Conservation (phyloP, 2,888 invertebrate species). For the Acanthosoma haemorrhoidale region DNA sequence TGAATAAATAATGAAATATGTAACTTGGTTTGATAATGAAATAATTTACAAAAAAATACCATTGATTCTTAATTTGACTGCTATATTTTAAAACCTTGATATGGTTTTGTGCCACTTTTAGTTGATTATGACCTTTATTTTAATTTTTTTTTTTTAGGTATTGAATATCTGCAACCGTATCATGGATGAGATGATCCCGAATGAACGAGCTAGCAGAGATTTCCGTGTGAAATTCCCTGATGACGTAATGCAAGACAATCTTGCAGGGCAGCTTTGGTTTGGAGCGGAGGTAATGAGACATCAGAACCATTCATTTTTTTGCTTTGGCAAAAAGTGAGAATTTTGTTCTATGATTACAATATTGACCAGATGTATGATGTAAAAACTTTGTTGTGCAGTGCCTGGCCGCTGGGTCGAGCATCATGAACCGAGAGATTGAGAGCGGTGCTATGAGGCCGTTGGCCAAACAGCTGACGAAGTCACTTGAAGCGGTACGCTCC, state of each 20-base stretch:
- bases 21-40: too few relatives aligned
- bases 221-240: constrained; percentile 98
- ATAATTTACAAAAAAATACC: not conserved
- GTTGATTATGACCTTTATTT: not conserved
- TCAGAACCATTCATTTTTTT: not conserved
- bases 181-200: constrained; percentile 84
- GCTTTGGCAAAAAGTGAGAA: not conserved
- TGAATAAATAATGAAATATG: too few relatives aligned
- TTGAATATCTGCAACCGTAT: constrained; percentile 88
- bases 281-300: constrained; percentile 76
- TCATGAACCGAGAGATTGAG: constrained; percentile 94
- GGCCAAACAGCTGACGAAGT: constrained; percentile 93
- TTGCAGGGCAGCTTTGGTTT: constrained; percentile 98
- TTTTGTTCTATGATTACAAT: not conserved
- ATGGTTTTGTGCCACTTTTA: not conserved
- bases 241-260: constrained; percentile 94
- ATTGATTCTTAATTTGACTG: not conserved
- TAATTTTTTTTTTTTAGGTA: constrained; percentile 60
- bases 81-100: not conserved
- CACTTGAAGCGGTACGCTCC: constrained; percentile 86
- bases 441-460: constrained; percentile 94
- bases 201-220: constrained; percentile 83
- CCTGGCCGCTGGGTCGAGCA: constrained; percentile 94
- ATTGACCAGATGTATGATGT: not conserved
- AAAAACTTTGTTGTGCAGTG: constrained; percentile 58